Evolutionary conservation across 1,140 invertebrate species (phyloP).

Genomic region (Lordiphosa mommai): DNA sequence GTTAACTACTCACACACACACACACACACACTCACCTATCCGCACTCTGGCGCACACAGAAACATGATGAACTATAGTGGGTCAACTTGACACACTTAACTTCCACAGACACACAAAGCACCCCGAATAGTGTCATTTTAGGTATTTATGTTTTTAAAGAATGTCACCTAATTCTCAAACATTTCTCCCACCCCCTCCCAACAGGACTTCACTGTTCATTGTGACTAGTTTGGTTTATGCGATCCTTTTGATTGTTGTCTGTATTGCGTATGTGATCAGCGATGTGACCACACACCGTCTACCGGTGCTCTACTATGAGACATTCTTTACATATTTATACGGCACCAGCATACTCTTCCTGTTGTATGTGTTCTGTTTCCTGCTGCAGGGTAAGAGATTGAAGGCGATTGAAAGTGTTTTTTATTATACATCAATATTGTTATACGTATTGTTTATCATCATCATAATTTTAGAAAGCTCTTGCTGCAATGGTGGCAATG

Average conservation of each 20-base stretch:
- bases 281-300: slow-evolving; percentile 95
- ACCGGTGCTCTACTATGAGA: slow-evolving; percentile 95
- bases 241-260: slow-evolving; percentile 93
- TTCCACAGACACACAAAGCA: slow-evolving; percentile 20
- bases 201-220: slow-evolving; percentile 95
- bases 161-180: not conserved
- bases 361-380: slow-evolving; percentile 97
- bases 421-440: not conserved
- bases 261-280: slow-evolving; percentile 94
- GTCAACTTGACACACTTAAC: slow-evolving; percentile 3
- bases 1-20: slow-evolving; percentile 9
- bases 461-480: slow-evolving; percentile 84
- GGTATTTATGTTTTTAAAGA: slow-evolving; percentile 12
- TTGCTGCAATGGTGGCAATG: slow-evolving; percentile 84
- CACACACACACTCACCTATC: slow-evolving; percentile 4
- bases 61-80: not conserved
- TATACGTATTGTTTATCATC: not conserved
- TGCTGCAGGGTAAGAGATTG: slow-evolving; percentile 86
- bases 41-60: slow-evolving; percentile 1
- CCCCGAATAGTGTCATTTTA: slow-evolving; percentile 12
- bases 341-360: slow-evolving; percentile 96
- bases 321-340: slow-evolving; percentile 98
- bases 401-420: too few relatives aligned
- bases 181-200: not conserved
- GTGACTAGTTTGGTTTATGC: slow-evolving; percentile 96